These are phyloP conservation scores for Sorex araneus DNA, from an alignment of 2,113 vertebrate genomes.

Conservation along the genomic window DNA sequence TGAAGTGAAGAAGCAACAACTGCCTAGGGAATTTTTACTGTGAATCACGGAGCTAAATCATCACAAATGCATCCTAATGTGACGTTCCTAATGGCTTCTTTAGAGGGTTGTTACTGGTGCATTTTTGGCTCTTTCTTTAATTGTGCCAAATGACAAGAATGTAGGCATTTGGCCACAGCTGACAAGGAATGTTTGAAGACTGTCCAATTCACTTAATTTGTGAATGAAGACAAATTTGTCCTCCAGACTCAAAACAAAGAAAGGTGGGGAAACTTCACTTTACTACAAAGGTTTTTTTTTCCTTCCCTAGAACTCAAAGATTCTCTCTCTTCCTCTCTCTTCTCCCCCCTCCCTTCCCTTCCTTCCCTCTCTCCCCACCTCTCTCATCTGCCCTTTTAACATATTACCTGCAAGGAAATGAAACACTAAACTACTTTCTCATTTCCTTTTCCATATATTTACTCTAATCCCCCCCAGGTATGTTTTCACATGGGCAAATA, in stretches of 20 bases:
- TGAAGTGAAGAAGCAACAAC: slow-evolving; percentile 18
- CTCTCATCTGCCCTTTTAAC: neutral
- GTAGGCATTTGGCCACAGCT: slow-evolving; percentile 17
- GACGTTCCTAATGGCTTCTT: slow-evolving; percentile 50
- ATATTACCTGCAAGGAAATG: slow-evolving; percentile 11
- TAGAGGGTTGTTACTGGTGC: slow-evolving; percentile 5
- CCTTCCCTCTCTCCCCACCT: too few relatives aligned
- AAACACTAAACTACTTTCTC: slow-evolving; percentile 31
- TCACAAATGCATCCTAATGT: neutral
- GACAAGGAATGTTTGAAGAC: slow-evolving; percentile 36
- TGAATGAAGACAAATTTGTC: slow-evolving; percentile 51
- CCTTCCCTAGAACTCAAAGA: neutral
- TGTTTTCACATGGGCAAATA: slow-evolving; percentile 69
- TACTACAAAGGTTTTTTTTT: slow-evolving; percentile 6
- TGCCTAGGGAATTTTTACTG: slow-evolving; percentile 45
- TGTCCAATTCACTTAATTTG: slow-evolving; percentile 44
- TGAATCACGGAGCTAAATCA: neutral
- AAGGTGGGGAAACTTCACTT: neutral
- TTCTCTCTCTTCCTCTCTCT: neutral
- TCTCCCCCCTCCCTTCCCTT: too few relatives aligned
- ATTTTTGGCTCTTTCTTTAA: slow-evolving; percentile 46
- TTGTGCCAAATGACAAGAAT: slow-evolving; percentile 50
- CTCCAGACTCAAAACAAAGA: neutral
- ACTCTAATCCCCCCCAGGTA: slow-evolving; percentile 64
- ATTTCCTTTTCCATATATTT: slow-evolving; percentile 71